Evolutionary conservation across 2,888 invertebrate species (phyloP), one percentile per base, ranked within the genome.

Genomic region (Lasioglossum pauxillum): DNA sequence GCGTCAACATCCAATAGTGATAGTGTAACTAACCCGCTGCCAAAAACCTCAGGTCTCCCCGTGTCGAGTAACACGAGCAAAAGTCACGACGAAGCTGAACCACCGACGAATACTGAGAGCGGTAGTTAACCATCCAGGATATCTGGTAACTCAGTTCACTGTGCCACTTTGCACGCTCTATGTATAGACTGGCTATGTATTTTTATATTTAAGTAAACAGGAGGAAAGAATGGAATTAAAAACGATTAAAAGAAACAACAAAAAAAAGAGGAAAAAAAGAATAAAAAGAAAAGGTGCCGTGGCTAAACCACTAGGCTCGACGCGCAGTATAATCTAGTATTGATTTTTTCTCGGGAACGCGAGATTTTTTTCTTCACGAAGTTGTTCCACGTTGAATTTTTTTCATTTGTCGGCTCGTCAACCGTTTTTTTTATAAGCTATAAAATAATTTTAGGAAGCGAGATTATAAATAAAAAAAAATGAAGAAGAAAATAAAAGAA

Each of bases 121-220:
- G 94, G 93, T 89, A 95, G 95, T 95, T 95, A 95, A 95, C 95
- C 94, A 93, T 93, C 93, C 93, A 91, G 92, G 93, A 93, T 91
- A 88, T 87, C 91, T 91, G 93, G 92, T 85, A 91, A 93, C 91
- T 94, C 94, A 93, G 93, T 94, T 95, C 93, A 94, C 92, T 94
- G 95, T 95, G 95, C 95, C 94, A 95, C 95, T 94, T 93, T 93
- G 94, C 94, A 95, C 94, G 93, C 94, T 94, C 94, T 94, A 94
- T 95, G 94, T 95, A 95, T 95, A 95, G 95, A 95, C 95, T 95
- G 95, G 95, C 95, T 95, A 95, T 95, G 95, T 95, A 95, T 95
- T 95, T 95, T 95, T 95, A 95, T 91, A 91, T 95, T 95, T 95
- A 95, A 95, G 94, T 95, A 94, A 95, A 93, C 80, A 78, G 76